These are phyloP conservation scores for Troilus luridus DNA, from an alignment of 2,888 invertebrate genomes.

Conservation along the genomic window DNA sequence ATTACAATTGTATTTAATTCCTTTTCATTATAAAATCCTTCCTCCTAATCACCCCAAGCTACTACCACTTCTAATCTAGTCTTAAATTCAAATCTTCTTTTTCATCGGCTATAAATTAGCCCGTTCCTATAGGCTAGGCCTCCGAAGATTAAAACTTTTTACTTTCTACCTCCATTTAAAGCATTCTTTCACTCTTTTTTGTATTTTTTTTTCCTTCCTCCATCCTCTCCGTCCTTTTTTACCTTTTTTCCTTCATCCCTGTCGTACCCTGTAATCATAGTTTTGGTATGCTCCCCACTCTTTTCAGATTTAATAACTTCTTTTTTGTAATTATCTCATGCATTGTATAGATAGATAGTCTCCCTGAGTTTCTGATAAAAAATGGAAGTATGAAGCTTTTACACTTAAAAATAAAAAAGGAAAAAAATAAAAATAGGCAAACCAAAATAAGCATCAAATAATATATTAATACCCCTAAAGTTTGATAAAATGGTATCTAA, in stretches of 20 bases:
- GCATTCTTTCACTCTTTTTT: conserved; percentile 48
- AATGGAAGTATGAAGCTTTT: background rate
- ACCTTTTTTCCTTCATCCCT: background rate
- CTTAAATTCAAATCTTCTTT: conserved; percentile 53
- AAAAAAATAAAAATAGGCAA: background rate
- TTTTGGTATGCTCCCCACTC: conserved; percentile 38
- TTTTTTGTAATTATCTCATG: conserved; percentile 41
- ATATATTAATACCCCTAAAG: too few relatives aligned
- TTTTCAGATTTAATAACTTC: conserved; percentile 23
- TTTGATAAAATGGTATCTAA: too few relatives aligned
- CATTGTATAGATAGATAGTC: background rate
- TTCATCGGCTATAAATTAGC: conserved; percentile 48
- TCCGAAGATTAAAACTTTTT: conserved; percentile 36
- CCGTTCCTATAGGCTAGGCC: conserved; percentile 18
- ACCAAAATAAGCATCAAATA: too few relatives aligned
- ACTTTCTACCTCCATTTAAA: conserved; percentile 48
- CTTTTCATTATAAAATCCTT: conserved; percentile 44
- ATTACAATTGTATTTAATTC: conserved; percentile 53
- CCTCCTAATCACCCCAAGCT: conserved; percentile 24
- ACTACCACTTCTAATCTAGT: conserved; percentile 42
- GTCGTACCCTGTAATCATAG: conserved; percentile 32
- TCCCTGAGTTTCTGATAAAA: background rate
- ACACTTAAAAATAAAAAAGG: background rate
- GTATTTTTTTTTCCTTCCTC: conserved; percentile 15
- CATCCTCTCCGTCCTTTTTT: conserved; percentile 21